Percentiles rank a stretch among this genome's conserved stretches.
phyloP scores from a whole-genome alignment of 2,797 vertebrate genomes.

The Cyclura pinguis region DNA sequence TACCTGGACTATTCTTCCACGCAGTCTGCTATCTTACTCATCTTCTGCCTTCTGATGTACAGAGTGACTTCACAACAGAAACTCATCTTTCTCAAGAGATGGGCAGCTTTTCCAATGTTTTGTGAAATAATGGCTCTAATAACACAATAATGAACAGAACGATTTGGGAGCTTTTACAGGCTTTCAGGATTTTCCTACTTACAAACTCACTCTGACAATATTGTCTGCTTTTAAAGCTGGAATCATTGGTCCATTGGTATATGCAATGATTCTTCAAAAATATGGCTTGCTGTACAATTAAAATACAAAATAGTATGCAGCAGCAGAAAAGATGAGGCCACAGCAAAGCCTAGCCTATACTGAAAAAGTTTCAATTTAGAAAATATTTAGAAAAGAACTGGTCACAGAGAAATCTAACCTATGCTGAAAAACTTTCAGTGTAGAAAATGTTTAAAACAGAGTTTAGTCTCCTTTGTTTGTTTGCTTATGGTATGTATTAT shows the following conservation, averaged over 20 bases:
- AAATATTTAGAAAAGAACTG: neutral
- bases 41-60: neutral
- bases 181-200: neutral
- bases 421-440: neutral
- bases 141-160: neutral
- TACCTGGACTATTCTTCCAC: too few relatives aligned
- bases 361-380: too few relatives aligned
- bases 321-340: too few relatives aligned
- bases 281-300: neutral
- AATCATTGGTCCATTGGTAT: neutral
- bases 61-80: neutral
- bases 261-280: too few relatives aligned
- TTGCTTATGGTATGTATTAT: too few relatives aligned
- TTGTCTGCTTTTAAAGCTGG: neutral
- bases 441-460: constrained; percentile 5
- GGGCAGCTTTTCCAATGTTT: neutral
- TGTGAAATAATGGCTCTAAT: neutral
- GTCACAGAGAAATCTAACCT: neutral
- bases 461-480: neutral
- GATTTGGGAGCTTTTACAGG: neutral
- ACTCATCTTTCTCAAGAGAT: neutral
- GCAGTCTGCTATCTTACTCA: neutral
- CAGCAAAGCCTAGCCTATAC: neutral
- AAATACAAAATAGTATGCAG: neutral
- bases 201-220: neutral